phyloP scores from a whole-genome alignment of 2,113 vertebrate genomes.

The Ifrita kowaldi region DNA sequence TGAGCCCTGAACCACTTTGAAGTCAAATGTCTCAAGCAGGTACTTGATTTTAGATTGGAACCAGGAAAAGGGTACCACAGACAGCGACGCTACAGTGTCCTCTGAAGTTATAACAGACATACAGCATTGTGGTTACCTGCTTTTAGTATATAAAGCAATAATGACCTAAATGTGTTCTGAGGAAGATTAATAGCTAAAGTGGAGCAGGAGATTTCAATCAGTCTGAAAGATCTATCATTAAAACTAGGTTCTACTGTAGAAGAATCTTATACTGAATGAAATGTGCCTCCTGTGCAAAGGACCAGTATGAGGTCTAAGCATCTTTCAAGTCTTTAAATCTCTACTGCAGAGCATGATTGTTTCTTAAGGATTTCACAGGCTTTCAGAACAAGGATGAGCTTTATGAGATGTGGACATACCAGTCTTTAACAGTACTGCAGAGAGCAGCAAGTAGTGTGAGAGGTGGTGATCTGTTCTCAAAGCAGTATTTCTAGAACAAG shows the following conservation, averaged over 20 bases:
- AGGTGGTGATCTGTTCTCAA: not conserved
- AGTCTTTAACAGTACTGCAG: not conserved
- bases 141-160: not conserved
- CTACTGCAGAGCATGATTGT: not conserved
- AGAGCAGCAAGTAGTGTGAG: not conserved
- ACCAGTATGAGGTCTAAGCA: not conserved
- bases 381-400: not conserved
- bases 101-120: not conserved
- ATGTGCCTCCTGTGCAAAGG: not conserved
- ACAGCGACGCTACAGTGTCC: not conserved
- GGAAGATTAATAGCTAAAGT: not conserved
- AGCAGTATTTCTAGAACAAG: not conserved
- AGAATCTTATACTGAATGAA: not conserved
- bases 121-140: not conserved
- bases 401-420: not conserved
- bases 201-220: not conserved
- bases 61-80: not conserved
- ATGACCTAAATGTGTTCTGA: not conserved
- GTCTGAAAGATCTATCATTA: not conserved
- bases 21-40: not conserved
- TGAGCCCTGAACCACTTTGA: not conserved
- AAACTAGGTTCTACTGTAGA: not conserved
- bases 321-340: not conserved
- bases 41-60: constrained; percentile 3
- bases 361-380: not conserved